Percentiles rank a stretch among this genome's conserved stretches.
Conservation (phyloP, 2,797 vertebrate genomes). For the Propithecus perrieri region DNA sequence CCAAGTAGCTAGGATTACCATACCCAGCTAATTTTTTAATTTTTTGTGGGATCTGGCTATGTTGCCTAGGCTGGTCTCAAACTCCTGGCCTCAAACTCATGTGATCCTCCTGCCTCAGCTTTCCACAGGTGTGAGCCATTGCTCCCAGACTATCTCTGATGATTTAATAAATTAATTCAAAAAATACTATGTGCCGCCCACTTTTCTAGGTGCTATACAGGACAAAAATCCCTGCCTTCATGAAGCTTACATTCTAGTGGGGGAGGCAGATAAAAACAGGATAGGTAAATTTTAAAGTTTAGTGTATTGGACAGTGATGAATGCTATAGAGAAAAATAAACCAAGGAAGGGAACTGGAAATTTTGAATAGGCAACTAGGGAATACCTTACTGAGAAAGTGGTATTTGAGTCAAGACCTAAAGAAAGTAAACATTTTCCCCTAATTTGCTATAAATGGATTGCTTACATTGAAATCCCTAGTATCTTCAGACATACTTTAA, state of each 20-base stretch:
- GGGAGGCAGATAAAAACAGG: background rate
- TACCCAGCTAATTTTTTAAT: background rate
- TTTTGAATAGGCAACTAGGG: background rate
- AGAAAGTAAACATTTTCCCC: background rate
- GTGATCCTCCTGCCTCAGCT: background rate
- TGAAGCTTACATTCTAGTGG: background rate
- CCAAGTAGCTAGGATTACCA: background rate
- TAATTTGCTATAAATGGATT: background rate
- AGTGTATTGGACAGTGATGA: background rate
- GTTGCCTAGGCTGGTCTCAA: background rate
- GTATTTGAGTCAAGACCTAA: conserved; percentile 12
- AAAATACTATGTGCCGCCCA: background rate
- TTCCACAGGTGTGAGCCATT: background rate
- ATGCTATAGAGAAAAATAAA: background rate
- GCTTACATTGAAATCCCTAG: background rate
- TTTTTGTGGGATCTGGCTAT: background rate
- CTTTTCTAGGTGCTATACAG: background rate
- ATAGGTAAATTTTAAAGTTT: background rate
- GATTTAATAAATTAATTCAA: conserved; percentile 21
- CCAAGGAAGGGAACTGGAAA: background rate
- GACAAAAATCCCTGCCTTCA: background rate
- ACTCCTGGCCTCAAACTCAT: background rate
- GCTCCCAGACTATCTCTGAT: background rate
- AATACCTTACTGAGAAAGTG: background rate
- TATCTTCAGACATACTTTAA: background rate